phyloP scores from a whole-genome alignment of 1,140 invertebrate genomes.

The Cherax destructor region DNA sequence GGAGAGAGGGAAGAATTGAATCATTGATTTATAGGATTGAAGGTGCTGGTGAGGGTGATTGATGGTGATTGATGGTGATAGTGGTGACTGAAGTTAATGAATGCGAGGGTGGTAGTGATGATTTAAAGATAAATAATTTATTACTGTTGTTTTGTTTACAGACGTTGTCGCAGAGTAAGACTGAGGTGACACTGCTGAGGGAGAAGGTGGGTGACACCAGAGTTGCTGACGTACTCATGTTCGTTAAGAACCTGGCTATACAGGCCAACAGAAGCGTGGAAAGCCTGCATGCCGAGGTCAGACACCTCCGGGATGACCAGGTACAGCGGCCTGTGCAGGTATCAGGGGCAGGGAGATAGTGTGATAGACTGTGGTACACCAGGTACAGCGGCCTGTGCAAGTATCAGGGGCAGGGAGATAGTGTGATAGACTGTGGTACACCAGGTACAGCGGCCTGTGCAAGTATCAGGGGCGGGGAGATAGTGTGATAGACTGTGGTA shows the following conservation, averaged over 20 bases:
- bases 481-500: no score
- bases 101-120: not conserved
- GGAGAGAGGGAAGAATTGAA: no score
- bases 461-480: no score
- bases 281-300: conserved; percentile 2
- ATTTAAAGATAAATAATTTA: not conserved
- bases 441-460: no score
- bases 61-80: not conserved
- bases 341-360: no score
- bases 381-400: no score
- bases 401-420: no score
- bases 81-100: not conserved
- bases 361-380: no score
- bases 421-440: no score
- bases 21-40: no score
- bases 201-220: not conserved
- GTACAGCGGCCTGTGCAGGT: not conserved
- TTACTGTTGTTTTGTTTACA: not conserved
- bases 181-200: not conserved
- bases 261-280: not conserved
- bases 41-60: no score
- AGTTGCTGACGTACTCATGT: not conserved
- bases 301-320: not conserved
- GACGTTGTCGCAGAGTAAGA: not conserved
- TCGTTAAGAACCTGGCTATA: not conserved